Evolutionary conservation across 2,113 vertebrate species (phyloP).

Genomic region (Phasianus colchicus): DNA sequence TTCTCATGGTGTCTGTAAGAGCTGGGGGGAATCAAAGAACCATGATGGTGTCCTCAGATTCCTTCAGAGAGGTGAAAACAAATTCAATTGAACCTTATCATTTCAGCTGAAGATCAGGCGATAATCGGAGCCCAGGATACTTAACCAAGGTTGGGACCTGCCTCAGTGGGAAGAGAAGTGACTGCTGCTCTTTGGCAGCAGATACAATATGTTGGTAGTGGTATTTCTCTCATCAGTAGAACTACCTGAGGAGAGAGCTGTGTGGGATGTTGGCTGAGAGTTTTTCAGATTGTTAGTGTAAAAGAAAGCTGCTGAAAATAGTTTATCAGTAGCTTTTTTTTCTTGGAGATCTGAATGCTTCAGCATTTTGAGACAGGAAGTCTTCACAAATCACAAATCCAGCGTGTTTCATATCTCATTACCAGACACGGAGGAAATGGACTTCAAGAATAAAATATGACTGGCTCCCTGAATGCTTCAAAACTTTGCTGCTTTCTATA

Average conservation of each 20-base stretch:
- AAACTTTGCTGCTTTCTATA: neutral
- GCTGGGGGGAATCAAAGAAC: neutral
- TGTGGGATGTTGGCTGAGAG: neutral
- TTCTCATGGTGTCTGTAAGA: neutral
- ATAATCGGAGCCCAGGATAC: neutral
- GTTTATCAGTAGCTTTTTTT: neutral
- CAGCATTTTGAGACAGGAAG: neutral
- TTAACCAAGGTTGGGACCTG: neutral
- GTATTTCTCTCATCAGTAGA: neutral
- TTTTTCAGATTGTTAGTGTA: neutral
- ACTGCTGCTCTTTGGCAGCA: neutral
- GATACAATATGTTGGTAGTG: neutral
- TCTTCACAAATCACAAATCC: neutral
- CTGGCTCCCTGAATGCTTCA: neutral
- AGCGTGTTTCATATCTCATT: neutral
- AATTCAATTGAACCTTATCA: accelerated
- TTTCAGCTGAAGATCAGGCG: neutral
- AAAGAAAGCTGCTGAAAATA: neutral
- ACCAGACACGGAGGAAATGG: neutral
- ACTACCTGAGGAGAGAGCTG: neutral
- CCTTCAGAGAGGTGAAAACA: neutral
- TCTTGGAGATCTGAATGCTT: neutral
- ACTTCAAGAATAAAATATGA: neutral
- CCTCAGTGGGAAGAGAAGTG: neutral
- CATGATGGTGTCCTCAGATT: neutral